Percentiles rank a stretch among this genome's conserved stretches.
phyloP scores from a whole-genome alignment of 2,797 vertebrate genomes.

The Emys orbicularis region DNA sequence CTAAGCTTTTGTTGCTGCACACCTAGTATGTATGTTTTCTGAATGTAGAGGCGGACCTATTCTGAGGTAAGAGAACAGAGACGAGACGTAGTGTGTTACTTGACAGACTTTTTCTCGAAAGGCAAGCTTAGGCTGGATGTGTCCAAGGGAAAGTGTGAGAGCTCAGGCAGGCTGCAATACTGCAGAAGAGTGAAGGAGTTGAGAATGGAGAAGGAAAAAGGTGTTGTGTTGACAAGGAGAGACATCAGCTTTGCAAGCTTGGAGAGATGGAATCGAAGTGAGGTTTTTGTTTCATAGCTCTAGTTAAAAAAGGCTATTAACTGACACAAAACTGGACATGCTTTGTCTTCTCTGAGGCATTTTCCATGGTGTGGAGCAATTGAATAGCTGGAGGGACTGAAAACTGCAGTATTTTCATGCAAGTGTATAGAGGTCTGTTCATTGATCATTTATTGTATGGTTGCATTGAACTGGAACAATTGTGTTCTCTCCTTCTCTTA shows the following conservation, averaged over 20 bases:
- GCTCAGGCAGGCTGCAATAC: not conserved
- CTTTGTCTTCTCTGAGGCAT: not conserved
- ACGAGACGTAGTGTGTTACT: not conserved
- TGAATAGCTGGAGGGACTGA: not conserved
- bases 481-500: not conserved
- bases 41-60: not conserved
- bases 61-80: not conserved
- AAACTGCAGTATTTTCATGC: not conserved
- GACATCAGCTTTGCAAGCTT: not conserved
- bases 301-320: not conserved
- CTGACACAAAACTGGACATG: not conserved
- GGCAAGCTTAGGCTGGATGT: not conserved
- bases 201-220: not conserved
- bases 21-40: not conserved
- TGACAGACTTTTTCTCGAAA: not conserved
- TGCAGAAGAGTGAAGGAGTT: not conserved
- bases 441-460: not conserved
- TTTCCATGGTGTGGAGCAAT: not conserved
- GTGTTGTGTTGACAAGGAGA: not conserved
- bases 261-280: not conserved
- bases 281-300: not conserved
- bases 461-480: not conserved
- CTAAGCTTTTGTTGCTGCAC: not conserved
- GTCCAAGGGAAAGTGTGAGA: not conserved
- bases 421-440: not conserved